A percentile compares a stretch with the other conserved stretches of the same genome.
These are phyloP conservation scores for Zeuzera pyrina DNA, from an alignment of 2,888 invertebrate genomes.

Conservation along the genomic window DNA sequence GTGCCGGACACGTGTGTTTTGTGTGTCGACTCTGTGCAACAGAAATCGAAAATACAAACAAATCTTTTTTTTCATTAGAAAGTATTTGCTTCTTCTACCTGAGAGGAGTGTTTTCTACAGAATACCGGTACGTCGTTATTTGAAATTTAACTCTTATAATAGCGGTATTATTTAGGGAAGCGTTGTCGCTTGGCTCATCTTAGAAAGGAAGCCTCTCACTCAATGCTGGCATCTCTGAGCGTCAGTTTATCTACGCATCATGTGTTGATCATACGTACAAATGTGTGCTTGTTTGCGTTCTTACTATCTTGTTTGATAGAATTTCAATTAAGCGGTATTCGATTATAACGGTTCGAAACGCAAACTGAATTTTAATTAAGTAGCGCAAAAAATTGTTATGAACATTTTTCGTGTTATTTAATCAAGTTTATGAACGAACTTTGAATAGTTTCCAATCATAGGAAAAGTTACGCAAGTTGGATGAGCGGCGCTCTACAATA, in stretches of 20 bases:
- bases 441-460: too few species aligned
- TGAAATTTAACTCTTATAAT: slow-evolving; percentile 28
- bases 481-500: slow-evolving; percentile 1
- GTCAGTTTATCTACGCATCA: slow-evolving; percentile 2
- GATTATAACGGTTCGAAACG: too few species aligned
- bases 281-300: slow-evolving; percentile 1
- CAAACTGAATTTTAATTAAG: too few species aligned
- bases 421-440: too few species aligned
- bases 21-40: not conserved
- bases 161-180: slow-evolving; percentile 45
- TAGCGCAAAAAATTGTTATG: too few species aligned
- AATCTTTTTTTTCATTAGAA: slow-evolving; percentile 24
- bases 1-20: slow-evolving; percentile 5
- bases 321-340: slow-evolving; percentile 10
- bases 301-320: slow-evolving; percentile 7
- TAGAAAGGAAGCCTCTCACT: slow-evolving; percentile 24
- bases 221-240: slow-evolving; percentile 16
- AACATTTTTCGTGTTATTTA: too few species aligned
- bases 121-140: slow-evolving; percentile 44
- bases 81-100: slow-evolving; percentile 42
- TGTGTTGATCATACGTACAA: slow-evolving; percentile 1
- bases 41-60: slow-evolving; percentile 1
- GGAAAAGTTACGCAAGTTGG: not conserved
- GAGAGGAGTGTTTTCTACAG: slow-evolving; percentile 40
- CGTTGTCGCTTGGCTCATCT: slow-evolving; percentile 13